Evolutionary conservation across 92 coral and sea anemone genomes (phyloP).

Genomic region (Pocillopora grandis): DNA sequence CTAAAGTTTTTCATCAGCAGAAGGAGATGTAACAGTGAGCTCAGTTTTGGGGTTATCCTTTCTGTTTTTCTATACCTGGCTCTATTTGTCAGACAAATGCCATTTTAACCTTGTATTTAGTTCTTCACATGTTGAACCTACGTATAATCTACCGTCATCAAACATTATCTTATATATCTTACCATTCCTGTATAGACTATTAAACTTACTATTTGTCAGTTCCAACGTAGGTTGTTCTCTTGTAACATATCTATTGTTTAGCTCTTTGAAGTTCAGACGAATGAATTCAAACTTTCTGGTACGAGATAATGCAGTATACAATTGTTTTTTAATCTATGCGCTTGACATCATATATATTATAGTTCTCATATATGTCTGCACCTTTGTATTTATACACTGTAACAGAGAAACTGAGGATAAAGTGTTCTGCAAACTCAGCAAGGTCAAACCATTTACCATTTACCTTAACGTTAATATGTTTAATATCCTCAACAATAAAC

Average conservation of each 20-base stretch:
- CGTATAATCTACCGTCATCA: conserved; percentile 1
- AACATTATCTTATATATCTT: neutral
- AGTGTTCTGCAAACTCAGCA: neutral
- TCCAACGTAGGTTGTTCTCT: conserved; percentile 7
- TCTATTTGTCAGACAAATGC: neutral
- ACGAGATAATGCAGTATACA: conserved; percentile 27
- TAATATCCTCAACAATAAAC: conserved; percentile 13
- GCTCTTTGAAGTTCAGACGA: conserved; percentile 2
- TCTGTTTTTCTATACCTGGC: neutral
- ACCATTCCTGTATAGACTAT: conserved; percentile 10
- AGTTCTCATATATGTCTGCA: neutral
- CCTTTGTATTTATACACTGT: neutral
- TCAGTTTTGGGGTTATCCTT: conserved; percentile 24
- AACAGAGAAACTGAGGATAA: conserved; percentile 20
- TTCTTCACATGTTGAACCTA: conserved; percentile 48
- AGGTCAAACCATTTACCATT: conserved; percentile 5
- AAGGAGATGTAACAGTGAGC: conserved; percentile 19
- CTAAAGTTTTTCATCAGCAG: conserved; percentile 39
- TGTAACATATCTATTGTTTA: conserved; percentile 15
- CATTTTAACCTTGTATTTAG: conserved; percentile 30
- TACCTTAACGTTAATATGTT: neutral
- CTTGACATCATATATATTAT: neutral
- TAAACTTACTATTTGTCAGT: neutral
- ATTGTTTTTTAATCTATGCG: conserved; percentile 48
- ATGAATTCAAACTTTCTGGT: conserved; percentile 35